Base-by-base conservation (phyloP, 2,888 invertebrate species). In the Drosophila hamatofila region DNA sequence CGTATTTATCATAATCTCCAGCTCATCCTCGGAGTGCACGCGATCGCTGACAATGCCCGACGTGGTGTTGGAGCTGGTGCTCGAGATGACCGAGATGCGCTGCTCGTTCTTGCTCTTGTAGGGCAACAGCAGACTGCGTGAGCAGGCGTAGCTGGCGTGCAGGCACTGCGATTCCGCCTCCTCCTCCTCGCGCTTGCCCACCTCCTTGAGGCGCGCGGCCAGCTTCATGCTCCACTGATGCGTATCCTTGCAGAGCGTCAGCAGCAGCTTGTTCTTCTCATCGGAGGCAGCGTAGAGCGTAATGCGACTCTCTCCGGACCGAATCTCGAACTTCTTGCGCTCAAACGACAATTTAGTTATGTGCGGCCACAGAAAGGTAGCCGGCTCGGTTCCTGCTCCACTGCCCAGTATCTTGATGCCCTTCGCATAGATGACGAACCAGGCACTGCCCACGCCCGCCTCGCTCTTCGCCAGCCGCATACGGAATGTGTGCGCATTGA, bases 221-320 rank as follows among this genome's bases (percentile, higher is more conserved):
- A 98, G 96, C 91, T 97, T 97, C 97, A 98, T 97, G 85, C 98
- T 97, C 93, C 98, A 98, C 93, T 98, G 97, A 94, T 99, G 99
- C 27, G 98, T 98, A 87, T 97, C 97, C 91, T 96, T 96, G 93
- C 98, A 98, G 52, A 98, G 94, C 39, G 96, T 95, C 85, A 98
- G 94, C 72, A 99, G 94, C 92, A 97, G 96, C 93, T 98, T 97
- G 92, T 98, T 98, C 93, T 98, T 98, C 91, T 97, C 97, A 93
- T 99, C 99, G 91, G 96, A 97, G 61, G 96, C 96, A 4, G 98
- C 97, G 93, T 97, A 99, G 76, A 98, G 95, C 1, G 97, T 97
- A 80, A 97, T 96, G 91, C 97, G 96, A 85, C 96, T 96, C 90
- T 97, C 97, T 65, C 97, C 96, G 12, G 97, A 97, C 73, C 97